Conservation (phyloP, 2,113 vertebrate species). For the Epinephelus cyanopodus region DNA sequence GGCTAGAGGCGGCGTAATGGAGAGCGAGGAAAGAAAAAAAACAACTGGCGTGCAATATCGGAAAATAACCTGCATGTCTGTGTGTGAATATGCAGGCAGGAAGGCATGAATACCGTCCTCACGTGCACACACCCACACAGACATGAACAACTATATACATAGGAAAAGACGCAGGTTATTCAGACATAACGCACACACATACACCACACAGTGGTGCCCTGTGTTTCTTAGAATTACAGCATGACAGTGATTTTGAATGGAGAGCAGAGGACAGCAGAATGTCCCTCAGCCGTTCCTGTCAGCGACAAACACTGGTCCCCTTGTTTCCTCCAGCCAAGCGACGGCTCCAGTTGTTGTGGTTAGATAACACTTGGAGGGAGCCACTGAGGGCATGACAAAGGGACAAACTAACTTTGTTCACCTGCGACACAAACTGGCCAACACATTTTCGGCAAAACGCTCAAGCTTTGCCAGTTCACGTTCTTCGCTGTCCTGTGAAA, state of each 20-base stretch:
- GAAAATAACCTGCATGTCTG: conserved; percentile 66
- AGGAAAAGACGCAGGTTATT: conserved; percentile 40
- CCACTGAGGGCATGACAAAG: conserved; percentile 1
- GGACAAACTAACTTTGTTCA: conserved; percentile 64
- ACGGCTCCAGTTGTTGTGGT: conserved; percentile 71
- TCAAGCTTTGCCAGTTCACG: not conserved
- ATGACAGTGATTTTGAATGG: conserved; percentile 66
- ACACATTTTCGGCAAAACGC: conserved; percentile 1
- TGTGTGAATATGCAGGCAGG: conserved; percentile 45
- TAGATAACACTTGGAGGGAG: conserved; percentile 64
- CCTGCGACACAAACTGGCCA: conserved; percentile 57
- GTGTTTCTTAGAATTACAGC: conserved; percentile 60
- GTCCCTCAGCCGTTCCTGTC: conserved; percentile 46
- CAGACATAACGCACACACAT: conserved; percentile 35
- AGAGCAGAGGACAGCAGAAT: conserved; percentile 55
- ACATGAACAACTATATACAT: conserved; percentile 18
- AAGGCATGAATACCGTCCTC: conserved; percentile 18
- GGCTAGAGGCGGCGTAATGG: conserved; percentile 59
- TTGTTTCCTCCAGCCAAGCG: conserved; percentile 61
- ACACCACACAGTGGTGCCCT: conserved; percentile 53
- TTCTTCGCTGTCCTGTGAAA: not conserved
- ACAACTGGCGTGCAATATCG: conserved; percentile 43
- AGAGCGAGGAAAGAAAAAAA: conserved; percentile 44
- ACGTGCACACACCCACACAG: conserved; percentile 14
- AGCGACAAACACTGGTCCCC: conserved; percentile 63